Percentiles rank a stretch among this genome's conserved stretches.
Conservation (phyloP, 2,113 vertebrate species). For the Heterotilapia buettikoferi region DNA sequence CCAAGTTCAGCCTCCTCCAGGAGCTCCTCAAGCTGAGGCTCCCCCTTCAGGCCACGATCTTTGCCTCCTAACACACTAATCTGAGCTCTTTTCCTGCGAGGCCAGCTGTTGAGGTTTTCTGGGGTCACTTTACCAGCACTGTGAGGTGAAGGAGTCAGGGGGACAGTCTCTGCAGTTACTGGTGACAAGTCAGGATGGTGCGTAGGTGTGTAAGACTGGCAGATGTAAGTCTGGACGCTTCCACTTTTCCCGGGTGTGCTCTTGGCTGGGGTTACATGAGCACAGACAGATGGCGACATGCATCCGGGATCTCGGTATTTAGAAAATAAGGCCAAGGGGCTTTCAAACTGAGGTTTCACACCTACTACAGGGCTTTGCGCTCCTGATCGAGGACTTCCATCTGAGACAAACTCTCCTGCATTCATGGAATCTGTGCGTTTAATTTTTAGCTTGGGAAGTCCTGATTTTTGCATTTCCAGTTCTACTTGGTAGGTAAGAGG, state of each 20-base stretch:
- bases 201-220: slow-evolving; percentile 89
- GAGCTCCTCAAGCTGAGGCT: slow-evolving; percentile 32
- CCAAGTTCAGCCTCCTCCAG: slow-evolving; percentile 84
- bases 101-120: slow-evolving; percentile 88
- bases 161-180: slow-evolving; percentile 43
- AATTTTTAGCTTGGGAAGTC: slow-evolving; percentile 86
- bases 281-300: slow-evolving; percentile 73
- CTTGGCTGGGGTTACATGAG: slow-evolving; percentile 72
- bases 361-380: slow-evolving; percentile 9
- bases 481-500: slow-evolving; percentile 80
- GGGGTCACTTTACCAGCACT: slow-evolving; percentile 79
- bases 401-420: not conserved
- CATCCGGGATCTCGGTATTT: slow-evolving; percentile 74
- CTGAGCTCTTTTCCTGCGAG: slow-evolving; percentile 81
- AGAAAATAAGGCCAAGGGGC: slow-evolving; percentile 59
- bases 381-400: slow-evolving; percentile 19
- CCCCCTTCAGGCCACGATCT: slow-evolving; percentile 26
- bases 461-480: slow-evolving; percentile 84
- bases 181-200: slow-evolving; percentile 74
- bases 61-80: slow-evolving; percentile 27
- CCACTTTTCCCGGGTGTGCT: slow-evolving; percentile 78
- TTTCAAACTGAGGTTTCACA: slow-evolving; percentile 64
- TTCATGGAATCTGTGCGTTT: slow-evolving; percentile 75
- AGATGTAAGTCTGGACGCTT: slow-evolving; percentile 85
- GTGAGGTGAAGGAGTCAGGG: slow-evolving; percentile 85